Conservation (phyloP, 2,888 invertebrate genomes). For the Dioctria linearis region DNA sequence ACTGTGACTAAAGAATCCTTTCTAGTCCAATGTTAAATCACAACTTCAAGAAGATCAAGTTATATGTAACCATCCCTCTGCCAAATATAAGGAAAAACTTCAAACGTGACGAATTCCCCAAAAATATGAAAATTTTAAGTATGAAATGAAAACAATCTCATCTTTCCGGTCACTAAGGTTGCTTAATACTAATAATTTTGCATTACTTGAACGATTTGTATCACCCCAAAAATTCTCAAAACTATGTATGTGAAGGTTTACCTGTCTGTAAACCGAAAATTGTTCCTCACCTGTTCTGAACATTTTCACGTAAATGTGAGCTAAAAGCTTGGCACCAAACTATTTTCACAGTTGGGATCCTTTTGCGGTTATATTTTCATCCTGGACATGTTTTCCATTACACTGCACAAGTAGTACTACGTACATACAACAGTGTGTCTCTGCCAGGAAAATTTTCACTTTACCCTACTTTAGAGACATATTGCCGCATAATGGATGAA, state of each 20-base stretch:
- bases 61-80: too few relatives aligned
- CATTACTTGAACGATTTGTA: too few relatives aligned
- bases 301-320: conserved; percentile 16
- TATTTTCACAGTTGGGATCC: background rate
- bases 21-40: too few relatives aligned
- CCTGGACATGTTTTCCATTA: conserved; percentile 8
- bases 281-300: conserved; percentile 9
- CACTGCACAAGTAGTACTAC: background rate
- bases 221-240: too few relatives aligned
- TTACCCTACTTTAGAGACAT: background rate
- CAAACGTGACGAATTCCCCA: too few relatives aligned
- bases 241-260: background rate
- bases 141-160: too few relatives aligned
- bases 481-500: conserved; percentile 24
- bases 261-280: conserved; percentile 3
- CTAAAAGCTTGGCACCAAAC: background rate
- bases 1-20: too few relatives aligned
- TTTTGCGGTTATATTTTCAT: background rate
- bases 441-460: background rate
- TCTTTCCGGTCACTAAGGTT: too few relatives aligned
- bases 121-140: too few relatives aligned
- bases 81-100: too few relatives aligned
- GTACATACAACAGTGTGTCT: background rate
- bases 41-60: too few relatives aligned
- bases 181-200: too few relatives aligned